These are phyloP conservation scores for Onthophagus taurus DNA, from an alignment of 1,140 invertebrate genomes.

Conservation along the genomic window DNA sequence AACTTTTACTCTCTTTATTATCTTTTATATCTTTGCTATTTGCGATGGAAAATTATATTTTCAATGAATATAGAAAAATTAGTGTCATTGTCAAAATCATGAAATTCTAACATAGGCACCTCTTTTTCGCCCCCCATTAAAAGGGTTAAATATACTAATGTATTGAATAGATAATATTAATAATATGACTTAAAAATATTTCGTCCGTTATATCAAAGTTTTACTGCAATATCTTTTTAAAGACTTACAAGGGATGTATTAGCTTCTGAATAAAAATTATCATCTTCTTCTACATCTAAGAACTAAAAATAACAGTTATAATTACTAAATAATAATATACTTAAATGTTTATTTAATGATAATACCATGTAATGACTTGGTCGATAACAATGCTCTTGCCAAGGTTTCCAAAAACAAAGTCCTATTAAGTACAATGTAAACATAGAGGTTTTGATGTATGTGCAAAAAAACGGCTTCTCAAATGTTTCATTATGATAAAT, in stretches of 20 bases:
- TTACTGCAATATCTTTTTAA: too few relatives aligned
- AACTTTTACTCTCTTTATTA: too few relatives aligned
- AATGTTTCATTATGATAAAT: slow-evolving; percentile 70
- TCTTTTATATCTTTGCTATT: too few relatives aligned
- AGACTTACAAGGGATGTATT: slow-evolving; percentile 47
- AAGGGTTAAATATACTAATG: too few relatives aligned
- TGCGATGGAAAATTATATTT: too few relatives aligned
- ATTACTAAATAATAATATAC: slow-evolving; percentile 16
- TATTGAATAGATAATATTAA: too few relatives aligned
- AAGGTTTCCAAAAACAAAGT: slow-evolving; percentile 71
- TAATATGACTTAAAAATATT: too few relatives aligned
- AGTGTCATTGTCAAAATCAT: too few relatives aligned
- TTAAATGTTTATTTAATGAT: slow-evolving; percentile 6
- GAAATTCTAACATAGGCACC: too few relatives aligned
- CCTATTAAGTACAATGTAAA: slow-evolving; percentile 76
- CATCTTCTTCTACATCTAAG: slow-evolving; percentile 57
- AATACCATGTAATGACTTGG: slow-evolving; percentile 55
- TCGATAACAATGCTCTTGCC: slow-evolving; percentile 65
- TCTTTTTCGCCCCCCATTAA: too few relatives aligned
- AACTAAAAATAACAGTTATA: slow-evolving; percentile 50
- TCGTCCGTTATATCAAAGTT: too few relatives aligned
- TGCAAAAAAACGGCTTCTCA: slow-evolving; percentile 82
- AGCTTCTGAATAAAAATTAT: slow-evolving; percentile 51
- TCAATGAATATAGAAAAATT: too few relatives aligned
- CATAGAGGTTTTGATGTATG: slow-evolving; percentile 82